These are phyloP conservation scores for Sarcophaga rosellei DNA, from an alignment of 2,888 invertebrate species.

Conservation along the genomic window DNA sequence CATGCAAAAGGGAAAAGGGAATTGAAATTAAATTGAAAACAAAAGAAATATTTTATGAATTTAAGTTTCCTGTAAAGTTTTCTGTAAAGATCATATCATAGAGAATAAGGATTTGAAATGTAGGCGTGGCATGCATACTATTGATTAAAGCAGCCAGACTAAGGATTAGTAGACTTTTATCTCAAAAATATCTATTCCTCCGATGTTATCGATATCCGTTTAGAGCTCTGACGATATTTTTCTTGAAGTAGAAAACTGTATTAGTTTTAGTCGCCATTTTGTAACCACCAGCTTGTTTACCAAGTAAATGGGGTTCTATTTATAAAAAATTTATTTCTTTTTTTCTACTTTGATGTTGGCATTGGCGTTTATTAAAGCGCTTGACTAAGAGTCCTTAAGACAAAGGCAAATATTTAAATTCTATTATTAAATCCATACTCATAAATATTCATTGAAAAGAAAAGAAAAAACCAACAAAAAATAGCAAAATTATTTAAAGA, in stretches of 20 bases:
- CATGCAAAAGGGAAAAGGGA: not conserved
- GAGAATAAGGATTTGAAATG: too few relatives aligned
- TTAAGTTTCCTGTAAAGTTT: not conserved
- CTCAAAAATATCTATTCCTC: too few relatives aligned
- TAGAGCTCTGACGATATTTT: too few relatives aligned
- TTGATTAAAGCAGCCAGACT: too few relatives aligned
- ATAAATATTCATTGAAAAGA: slow-evolving; percentile 75
- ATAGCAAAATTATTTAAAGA: slow-evolving; percentile 24
- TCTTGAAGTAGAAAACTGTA: too few relatives aligned
- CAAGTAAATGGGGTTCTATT: not conserved
- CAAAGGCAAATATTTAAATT: slow-evolving; percentile 8
- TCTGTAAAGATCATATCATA: not conserved
- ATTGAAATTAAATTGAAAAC: not conserved
- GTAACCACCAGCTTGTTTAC: too few relatives aligned
- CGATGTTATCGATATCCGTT: too few relatives aligned
- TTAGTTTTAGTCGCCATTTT: too few relatives aligned
- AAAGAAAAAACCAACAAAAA: slow-evolving; percentile 23
- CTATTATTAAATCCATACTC: slow-evolving; percentile 77
- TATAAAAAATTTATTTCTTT: not conserved
- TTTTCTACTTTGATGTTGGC: slow-evolving; percentile 25
- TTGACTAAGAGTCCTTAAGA: slow-evolving; percentile 27
- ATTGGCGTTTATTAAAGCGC: slow-evolving; percentile 15
- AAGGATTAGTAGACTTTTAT: too few relatives aligned
- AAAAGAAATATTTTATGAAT: not conserved
- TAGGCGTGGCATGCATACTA: too few relatives aligned